Evolutionary conservation across 2,888 invertebrate species (phyloP).

Genomic region (Sepiola atlantica): DNA sequence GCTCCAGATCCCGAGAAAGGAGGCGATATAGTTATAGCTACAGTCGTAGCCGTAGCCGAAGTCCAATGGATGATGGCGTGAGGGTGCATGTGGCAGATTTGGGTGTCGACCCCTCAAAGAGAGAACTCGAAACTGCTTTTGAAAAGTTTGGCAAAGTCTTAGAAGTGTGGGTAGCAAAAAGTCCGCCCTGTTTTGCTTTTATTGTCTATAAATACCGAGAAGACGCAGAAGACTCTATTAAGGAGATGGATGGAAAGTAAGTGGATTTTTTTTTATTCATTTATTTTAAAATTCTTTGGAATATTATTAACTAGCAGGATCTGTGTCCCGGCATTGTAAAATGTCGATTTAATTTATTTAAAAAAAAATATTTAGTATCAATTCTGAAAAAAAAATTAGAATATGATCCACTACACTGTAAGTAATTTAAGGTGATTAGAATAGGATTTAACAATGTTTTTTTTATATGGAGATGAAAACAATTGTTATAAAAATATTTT

Average conservation of each 20-base stretch:
- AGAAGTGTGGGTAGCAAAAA: conserved; percentile 80
- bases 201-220: conserved; percentile 78
- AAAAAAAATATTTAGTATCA: too few relatives aligned
- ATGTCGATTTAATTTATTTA: too few relatives aligned
- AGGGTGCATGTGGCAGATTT: conserved; percentile 78
- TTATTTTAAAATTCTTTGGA: not conserved
- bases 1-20: conserved; percentile 48
- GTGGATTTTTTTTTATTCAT: conserved; percentile 56
- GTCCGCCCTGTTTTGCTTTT: conserved; percentile 80
- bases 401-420: too few relatives aligned
- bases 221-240: conserved; percentile 84
- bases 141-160: conserved; percentile 78
- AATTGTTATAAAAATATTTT: too few relatives aligned
- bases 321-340: too few relatives aligned
- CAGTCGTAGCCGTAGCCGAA: conserved; percentile 52
- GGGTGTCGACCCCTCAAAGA: conserved; percentile 77
- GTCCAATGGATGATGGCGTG: conserved; percentile 72
- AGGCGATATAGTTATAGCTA: conserved; percentile 49
- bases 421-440: too few relatives aligned
- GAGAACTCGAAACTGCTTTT: conserved; percentile 78
- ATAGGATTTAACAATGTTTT: too few relatives aligned
- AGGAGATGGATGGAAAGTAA: conserved; percentile 85
- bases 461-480: too few relatives aligned
- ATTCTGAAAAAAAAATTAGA: too few relatives aligned
- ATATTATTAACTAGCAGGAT: too few relatives aligned